phyloP scores from a whole-genome alignment of 2,113 vertebrate genomes.

The Rynchops niger region DNA sequence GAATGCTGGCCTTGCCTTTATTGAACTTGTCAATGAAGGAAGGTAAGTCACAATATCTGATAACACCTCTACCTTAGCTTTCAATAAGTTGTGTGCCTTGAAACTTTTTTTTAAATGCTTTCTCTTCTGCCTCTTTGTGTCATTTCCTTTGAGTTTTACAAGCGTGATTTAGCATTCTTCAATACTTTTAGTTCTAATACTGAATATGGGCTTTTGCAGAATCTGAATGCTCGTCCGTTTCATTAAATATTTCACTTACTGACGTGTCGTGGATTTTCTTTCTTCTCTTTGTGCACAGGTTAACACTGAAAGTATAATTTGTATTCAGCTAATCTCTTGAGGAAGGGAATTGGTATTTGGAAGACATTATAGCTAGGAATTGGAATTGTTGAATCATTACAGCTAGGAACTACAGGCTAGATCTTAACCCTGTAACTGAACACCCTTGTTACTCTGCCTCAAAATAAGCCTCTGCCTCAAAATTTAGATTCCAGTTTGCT shows the following conservation, averaged over 20 bases:
- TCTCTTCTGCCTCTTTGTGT: not conserved
- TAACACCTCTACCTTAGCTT: not conserved
- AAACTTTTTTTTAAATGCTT: not conserved
- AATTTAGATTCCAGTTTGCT: slow-evolving; percentile 24
- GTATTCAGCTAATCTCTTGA: slow-evolving; percentile 36
- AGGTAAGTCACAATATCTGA: slow-evolving; percentile 71
- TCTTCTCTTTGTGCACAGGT: slow-evolving; percentile 1
- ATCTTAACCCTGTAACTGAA: too few species aligned
- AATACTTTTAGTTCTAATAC: not conserved
- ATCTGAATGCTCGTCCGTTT: not conserved
- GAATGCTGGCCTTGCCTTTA: slow-evolving; percentile 89
- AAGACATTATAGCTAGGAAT: not conserved
- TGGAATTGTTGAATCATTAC: too few species aligned
- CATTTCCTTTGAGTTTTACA: not conserved
- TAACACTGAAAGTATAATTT: slow-evolving; percentile 30
- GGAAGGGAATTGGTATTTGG: not conserved
- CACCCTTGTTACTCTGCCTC: too few species aligned
- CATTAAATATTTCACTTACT: not conserved
- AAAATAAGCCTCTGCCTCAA: slow-evolving; percentile 33
- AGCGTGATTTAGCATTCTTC: not conserved
- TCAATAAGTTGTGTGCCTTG: not conserved
- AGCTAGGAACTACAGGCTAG: too few species aligned
- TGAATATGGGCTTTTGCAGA: not conserved
- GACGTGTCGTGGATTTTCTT: not conserved
- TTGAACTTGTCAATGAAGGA: slow-evolving; percentile 91